These are phyloP conservation scores for Chelonia mydas DNA, from an alignment of 2,797 vertebrate species.

Conservation along the genomic window DNA sequence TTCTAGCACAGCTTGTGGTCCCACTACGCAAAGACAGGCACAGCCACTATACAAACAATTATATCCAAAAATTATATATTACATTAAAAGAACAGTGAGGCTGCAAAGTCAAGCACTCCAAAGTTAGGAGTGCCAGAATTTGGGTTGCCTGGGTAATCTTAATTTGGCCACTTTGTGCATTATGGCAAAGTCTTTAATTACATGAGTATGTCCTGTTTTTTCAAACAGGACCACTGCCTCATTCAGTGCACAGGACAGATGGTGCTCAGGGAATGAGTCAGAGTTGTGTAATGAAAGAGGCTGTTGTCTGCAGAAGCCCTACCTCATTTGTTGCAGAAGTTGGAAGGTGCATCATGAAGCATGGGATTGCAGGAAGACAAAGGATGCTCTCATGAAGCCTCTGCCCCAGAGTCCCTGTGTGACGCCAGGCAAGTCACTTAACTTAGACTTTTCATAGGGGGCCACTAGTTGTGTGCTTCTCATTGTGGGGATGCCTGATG, in stretches of 20 bases:
- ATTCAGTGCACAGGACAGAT: not conserved
- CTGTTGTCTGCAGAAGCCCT: too few species aligned
- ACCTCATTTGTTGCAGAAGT: not conserved
- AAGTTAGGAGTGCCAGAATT: not conserved
- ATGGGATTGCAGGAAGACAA: not conserved
- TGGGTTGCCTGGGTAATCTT: not conserved
- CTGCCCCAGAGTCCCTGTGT: not conserved
- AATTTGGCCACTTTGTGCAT: not conserved
- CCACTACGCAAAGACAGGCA: not conserved
- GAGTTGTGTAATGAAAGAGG: too few species aligned
- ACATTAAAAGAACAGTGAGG: not conserved
- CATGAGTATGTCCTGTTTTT: not conserved
- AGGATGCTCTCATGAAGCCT: not conserved
- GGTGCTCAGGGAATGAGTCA: too few species aligned
- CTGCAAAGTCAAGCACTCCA: too few species aligned
- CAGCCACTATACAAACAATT: not conserved
- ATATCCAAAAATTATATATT: not conserved
- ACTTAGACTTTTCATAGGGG: not conserved
- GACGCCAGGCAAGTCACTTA: too few species aligned
- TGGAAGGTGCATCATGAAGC: not conserved
- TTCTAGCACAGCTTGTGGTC: not conserved
- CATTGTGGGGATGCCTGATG: not conserved
- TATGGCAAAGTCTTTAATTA: not conserved
- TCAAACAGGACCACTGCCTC: not conserved
- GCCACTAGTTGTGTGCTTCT: not conserved